Evolutionary conservation across 2,113 vertebrate species (phyloP), one percentile per base, ranked within the genome.

Genomic region (Lagopus muta): DNA sequence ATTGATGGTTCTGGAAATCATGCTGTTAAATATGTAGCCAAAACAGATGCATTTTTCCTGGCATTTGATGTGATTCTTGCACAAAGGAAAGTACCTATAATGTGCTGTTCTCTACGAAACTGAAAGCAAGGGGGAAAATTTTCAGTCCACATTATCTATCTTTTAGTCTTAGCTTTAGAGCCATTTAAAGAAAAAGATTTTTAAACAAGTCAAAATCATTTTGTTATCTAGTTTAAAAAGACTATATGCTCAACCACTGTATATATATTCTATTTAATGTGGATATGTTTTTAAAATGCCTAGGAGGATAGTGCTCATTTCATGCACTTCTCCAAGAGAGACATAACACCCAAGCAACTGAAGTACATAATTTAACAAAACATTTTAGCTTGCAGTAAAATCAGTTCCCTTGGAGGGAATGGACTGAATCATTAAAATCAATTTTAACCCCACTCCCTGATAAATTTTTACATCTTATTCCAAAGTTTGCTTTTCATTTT

Each of bases 121-220:
- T 80, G 65, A 96, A 97, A 97, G 91, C 76, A 84, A 92, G 65
- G 60, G 66, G 64, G 40, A 71, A 92, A 90, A 80, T 79, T 95
- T 95, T 78, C 92, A 95, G 93, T 93, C 84, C 86, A 60, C 88
- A 88, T 93, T 95, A 94, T 95, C 86, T 96, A 82, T 95, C 94
- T 95, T 92, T 93, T 95, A 86, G 88, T 91, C 94, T 92, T 90
- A 94, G 93, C 43, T 97, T 95, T 95, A 83, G 81, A 94, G 88
- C 94, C 76, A 85, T 96, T 96, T 96, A 97, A 97, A 84, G 75
- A 89, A 96, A 91, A 96, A 74, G 57, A 94, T 97, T 93, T 96
- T 95, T 89, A 96, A 96, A 96, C 91, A 97, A 96, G 94, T 93
- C 88, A 94, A 96, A 96, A 96, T 95, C 87, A 96, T 96, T 96